Base-by-base conservation (phyloP, 2,797 vertebrate species). In the Anas georgica region DNA sequence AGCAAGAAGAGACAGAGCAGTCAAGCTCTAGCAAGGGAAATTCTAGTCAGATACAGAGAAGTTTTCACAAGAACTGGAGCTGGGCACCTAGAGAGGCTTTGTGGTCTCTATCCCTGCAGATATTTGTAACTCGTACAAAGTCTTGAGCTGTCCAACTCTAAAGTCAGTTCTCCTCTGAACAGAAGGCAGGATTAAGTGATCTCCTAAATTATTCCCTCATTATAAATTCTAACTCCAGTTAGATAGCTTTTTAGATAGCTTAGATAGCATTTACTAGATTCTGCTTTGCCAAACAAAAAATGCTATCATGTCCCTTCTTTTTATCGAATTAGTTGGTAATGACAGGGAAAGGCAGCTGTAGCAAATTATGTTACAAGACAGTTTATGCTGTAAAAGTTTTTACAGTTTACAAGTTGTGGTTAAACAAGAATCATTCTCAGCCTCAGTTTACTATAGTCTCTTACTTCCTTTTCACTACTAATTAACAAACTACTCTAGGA, bases 261-360 rank as follows among this genome's bases (percentile, higher is more conserved):
- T 46, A 46, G 46, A 46, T 22, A 46, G 46, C 46, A 22, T 64
- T 77, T 87, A 60, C 33, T 60, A 48, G 82, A 43, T 25, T 48
- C 10, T 54, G 8, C 37, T 86, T 75, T 62, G 35, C 9, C 62
- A 91, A 59, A 39, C 2, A 46, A 88, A 58, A 91, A 90, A 72
- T 8, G 13, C 28, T 78, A 74, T 17, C 0, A n/a, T 3, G 48
- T 78, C 0, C 3, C 11, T 4, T 1, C 5, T 52, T 82, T 69
- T 69, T 21, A 56, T 9, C 33, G 10, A 85, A 73, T 58, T 75
- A 81, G 58, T 29, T 60, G 43, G 22, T 33, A 55, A 76, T 9
- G 31, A 23, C 17, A 86, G 46, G 48, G 80, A 84, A 78, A 83
- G 48, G 41, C 46, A 90, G 46, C 62, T 45, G 25, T 9, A 35